phyloP scores from a whole-genome alignment of 2,113 vertebrate genomes.

The Megaceryle torquata region DNA sequence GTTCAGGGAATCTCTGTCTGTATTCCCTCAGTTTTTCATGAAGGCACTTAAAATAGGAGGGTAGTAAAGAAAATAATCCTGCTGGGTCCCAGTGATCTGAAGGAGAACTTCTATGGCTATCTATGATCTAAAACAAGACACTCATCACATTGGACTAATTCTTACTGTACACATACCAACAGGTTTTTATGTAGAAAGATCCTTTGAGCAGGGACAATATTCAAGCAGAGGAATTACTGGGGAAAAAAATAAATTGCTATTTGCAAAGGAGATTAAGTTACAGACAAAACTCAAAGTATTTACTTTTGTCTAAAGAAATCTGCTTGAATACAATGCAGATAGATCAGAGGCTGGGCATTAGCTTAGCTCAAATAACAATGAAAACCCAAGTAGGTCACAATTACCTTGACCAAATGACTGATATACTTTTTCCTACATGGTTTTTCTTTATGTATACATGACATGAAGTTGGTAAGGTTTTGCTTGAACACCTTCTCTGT shows the following conservation, averaged over 20 bases:
- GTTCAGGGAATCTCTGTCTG: neutral
- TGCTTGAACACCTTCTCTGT: neutral
- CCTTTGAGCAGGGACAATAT: neutral
- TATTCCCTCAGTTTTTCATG: neutral
- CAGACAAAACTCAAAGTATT: neutral
- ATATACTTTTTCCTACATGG: neutral
- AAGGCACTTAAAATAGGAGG: neutral
- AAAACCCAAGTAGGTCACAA: neutral
- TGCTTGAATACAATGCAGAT: neutral
- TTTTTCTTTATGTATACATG: neutral
- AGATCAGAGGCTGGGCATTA: neutral
- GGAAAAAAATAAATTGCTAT: neutral
- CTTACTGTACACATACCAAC: no score
- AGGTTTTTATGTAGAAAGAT: neutral
- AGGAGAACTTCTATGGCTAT: neutral
- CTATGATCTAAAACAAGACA: neutral
- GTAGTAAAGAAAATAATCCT: neutral
- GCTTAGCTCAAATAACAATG: neutral
- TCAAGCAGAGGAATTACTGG: neutral
- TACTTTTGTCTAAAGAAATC: neutral
- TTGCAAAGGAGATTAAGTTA: neutral
- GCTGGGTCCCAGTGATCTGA: neutral
- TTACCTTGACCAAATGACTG: neutral
- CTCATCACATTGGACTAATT: neutral
- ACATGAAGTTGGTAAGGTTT: neutral